phyloP scores from a whole-genome alignment of 2,888 invertebrate species.

The Caenorhabditis japonica region DNA sequence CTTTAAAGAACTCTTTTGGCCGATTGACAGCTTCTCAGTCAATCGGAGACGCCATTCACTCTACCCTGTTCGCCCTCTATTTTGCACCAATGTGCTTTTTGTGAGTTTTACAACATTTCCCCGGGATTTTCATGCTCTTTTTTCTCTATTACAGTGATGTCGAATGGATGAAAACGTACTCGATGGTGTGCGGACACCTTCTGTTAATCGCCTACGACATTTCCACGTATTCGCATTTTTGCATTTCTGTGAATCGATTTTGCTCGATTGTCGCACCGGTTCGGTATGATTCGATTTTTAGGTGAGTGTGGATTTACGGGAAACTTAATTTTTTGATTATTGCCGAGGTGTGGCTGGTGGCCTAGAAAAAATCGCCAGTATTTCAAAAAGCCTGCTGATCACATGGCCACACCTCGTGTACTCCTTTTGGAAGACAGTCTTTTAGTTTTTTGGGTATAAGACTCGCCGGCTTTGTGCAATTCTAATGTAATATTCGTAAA shows the following conservation, averaged over 20 bases:
- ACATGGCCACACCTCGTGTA: too few relatives aligned
- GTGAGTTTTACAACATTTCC: slow-evolving; percentile 13
- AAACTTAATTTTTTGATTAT: not conserved
- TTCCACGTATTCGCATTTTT: slow-evolving; percentile 55
- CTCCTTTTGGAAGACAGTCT: too few relatives aligned
- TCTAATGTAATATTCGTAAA: too few relatives aligned
- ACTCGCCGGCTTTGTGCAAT: too few relatives aligned
- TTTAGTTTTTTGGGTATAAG: too few relatives aligned
- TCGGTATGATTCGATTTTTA: slow-evolving; percentile 46
- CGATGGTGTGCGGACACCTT: slow-evolving; percentile 45
- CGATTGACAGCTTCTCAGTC: slow-evolving; percentile 53
- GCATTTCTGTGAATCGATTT: slow-evolving; percentile 56
- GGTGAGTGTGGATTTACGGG: slow-evolving; percentile 1
- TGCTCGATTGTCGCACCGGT: slow-evolving; percentile 50
- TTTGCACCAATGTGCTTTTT: slow-evolving; percentile 54
- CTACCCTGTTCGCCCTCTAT: slow-evolving; percentile 51
- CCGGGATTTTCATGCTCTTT: not conserved
- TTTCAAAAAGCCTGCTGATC: too few relatives aligned
- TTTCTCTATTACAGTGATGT: slow-evolving; percentile 34
- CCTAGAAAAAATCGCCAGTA: too few relatives aligned
- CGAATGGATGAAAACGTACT: slow-evolving; percentile 29
- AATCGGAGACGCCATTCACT: slow-evolving; percentile 55
- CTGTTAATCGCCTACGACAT: slow-evolving; percentile 58
- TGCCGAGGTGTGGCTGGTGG: too few relatives aligned
- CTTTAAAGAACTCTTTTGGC: slow-evolving; percentile 61